phyloP scores from a whole-genome alignment of 2,113 vertebrate genomes.

The Petaurus breviceps region DNA sequence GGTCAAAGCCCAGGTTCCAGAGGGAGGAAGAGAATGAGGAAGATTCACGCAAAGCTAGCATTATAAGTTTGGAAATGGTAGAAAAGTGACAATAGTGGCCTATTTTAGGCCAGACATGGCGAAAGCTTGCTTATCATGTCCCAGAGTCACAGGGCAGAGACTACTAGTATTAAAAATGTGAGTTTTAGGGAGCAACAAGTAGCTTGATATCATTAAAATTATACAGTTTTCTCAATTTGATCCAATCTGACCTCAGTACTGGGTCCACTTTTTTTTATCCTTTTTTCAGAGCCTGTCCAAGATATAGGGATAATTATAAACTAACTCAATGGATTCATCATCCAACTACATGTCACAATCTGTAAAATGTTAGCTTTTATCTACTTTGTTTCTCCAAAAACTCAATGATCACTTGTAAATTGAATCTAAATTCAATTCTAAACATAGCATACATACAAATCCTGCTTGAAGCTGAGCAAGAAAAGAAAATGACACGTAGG shows the following conservation, averaged over 20 bases:
- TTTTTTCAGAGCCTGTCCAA: not conserved
- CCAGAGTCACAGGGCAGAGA: not conserved
- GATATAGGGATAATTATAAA: not conserved
- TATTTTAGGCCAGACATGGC: too few species aligned
- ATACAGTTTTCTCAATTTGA: not conserved
- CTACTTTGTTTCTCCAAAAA: not conserved
- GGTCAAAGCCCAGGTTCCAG: too few species aligned
- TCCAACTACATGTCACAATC: not conserved
- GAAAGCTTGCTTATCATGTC: not conserved
- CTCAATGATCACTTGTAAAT: not conserved
- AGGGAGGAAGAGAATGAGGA: too few species aligned
- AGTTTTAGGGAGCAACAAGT: not conserved
- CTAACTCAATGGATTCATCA: not conserved
- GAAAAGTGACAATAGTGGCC: too few species aligned
- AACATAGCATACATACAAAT: not conserved
- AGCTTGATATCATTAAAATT: not conserved
- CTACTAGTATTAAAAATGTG: not conserved
- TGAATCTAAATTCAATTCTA: not conserved
- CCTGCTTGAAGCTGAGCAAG: not conserved
- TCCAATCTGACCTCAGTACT: not conserved
- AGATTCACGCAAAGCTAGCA: not conserved
- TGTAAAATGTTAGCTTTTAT: not conserved
- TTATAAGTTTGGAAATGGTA: not conserved
- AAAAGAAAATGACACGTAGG: too few species aligned
- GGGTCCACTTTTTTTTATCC: not conserved